Conservation (phyloP, 1,140 invertebrate genomes). For the Dendroctonus valens region DNA sequence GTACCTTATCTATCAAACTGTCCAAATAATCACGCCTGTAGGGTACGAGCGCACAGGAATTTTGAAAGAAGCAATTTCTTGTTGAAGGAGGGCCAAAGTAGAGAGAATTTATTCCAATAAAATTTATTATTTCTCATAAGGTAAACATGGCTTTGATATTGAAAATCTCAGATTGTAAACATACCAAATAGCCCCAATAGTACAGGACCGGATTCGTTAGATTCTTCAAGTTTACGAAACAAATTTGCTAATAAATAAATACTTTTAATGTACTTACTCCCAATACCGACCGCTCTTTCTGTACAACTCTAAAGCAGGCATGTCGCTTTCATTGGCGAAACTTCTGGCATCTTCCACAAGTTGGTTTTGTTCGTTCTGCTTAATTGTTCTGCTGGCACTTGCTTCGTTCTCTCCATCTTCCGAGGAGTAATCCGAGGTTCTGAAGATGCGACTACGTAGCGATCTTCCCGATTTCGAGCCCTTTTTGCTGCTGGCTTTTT, state of each 20-base stretch:
- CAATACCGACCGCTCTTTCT: conserved; percentile 65
- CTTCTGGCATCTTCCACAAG: conserved; percentile 39
- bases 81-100: too few species aligned
- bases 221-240: too few species aligned
- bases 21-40: not conserved
- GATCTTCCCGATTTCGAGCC: not conserved
- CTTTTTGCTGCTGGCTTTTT: conserved; percentile 6
- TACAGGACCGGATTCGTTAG: too few species aligned
- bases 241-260: too few species aligned
- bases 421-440: conserved; percentile 57
- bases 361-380: conserved; percentile 42
- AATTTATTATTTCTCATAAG: too few species aligned
- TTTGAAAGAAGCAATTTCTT: too few species aligned
- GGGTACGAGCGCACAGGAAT: too few species aligned
- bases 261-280: conserved; percentile 57
- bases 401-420: conserved; percentile 52
- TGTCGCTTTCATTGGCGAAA: conserved; percentile 33
- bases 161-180: too few species aligned
- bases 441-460: conserved; percentile 21
- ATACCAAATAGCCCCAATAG: too few species aligned
- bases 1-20: conserved; percentile 3
- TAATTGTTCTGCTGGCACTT: conserved; percentile 33
- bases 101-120: too few species aligned
- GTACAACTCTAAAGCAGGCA: conserved; percentile 54
- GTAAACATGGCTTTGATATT: too few species aligned